Evolutionary conservation across 1,140 invertebrate species (phyloP).

Genomic region (Anthonomus grandis): DNA sequence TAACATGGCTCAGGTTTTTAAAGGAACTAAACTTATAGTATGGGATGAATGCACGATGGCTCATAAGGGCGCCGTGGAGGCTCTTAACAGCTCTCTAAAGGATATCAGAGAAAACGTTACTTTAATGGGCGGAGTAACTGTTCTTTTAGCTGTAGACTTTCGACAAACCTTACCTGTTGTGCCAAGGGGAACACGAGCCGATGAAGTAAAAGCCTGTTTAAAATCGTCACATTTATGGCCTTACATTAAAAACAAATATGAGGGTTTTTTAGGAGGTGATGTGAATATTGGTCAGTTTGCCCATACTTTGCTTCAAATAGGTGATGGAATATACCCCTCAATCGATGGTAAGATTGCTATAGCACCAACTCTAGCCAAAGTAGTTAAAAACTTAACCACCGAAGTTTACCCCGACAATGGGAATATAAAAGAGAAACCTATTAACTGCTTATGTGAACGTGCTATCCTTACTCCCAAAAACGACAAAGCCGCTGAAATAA

Average conservation of each 20-base stretch:
- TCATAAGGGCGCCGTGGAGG: conserved; percentile 33
- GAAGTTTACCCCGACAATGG: conserved; percentile 33
- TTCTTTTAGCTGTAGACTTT: conserved; percentile 33
- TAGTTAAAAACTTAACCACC: too few species aligned
- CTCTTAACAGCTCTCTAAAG: conserved; percentile 35
- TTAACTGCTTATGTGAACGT: conserved; percentile 39
- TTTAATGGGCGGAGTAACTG: conserved; percentile 11
- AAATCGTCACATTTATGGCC: conserved; percentile 49
- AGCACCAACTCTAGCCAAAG: conserved; percentile 26
- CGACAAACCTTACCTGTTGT: conserved; percentile 41
- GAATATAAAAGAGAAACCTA: conserved; percentile 45
- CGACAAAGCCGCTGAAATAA: conserved; percentile 42
- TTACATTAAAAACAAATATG: conserved; percentile 33
- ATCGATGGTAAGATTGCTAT: neutral
- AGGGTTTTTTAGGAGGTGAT: conserved; percentile 32
- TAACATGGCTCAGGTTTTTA: too few species aligned
- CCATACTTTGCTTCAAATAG: conserved; percentile 37
- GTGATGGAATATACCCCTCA: conserved; percentile 26
- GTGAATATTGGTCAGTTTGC: conserved; percentile 31
- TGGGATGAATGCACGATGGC: conserved; percentile 40
- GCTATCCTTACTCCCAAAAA: conserved; percentile 44
- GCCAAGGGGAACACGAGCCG: conserved; percentile 45
- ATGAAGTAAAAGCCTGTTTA: conserved; percentile 50
- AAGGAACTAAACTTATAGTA: conserved; percentile 30
- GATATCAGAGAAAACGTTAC: conserved; percentile 25